Evolutionary conservation across 2,113 vertebrate genomes (phyloP).

Genomic region (Megaceryle torquata): DNA sequence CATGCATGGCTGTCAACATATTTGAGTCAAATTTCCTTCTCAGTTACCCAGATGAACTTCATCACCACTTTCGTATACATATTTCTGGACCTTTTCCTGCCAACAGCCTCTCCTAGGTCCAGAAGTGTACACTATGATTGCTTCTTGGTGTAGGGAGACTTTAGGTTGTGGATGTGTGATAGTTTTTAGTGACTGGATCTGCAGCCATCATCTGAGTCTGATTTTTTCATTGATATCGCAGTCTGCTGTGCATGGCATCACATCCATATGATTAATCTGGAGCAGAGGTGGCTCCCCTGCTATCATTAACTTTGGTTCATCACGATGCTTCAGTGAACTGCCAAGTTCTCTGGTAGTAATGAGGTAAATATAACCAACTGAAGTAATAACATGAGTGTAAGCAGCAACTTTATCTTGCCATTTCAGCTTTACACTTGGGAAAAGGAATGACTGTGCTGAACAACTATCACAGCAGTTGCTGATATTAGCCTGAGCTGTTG

Average conservation of each 20-base stretch:
- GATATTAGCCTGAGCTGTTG: neutral
- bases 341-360: conserved; percentile 48
- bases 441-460: neutral
- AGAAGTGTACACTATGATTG: neutral
- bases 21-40: conserved; percentile 8
- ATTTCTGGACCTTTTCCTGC: neutral
- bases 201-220: neutral
- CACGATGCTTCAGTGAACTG: neutral
- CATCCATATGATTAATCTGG: conserved; percentile 29
- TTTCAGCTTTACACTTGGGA: conserved; percentile 12
- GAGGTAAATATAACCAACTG: conserved; percentile 40
- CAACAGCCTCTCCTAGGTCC: neutral
- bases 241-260: neutral
- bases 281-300: conserved; percentile 19
- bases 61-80: neutral
- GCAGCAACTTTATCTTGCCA: conserved; percentile 26
- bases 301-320: conserved; percentile 45
- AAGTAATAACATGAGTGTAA: neutral
- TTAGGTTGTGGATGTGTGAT: neutral
- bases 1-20: neutral
- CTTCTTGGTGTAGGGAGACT: neutral
- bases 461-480: neutral
- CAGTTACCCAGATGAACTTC: neutral
- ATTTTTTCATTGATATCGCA: conserved; percentile 21
- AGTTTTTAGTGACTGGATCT: neutral